Evolutionary conservation across 2,797 vertebrate species (phyloP).

Genomic region (Galagoides demidoff): DNA sequence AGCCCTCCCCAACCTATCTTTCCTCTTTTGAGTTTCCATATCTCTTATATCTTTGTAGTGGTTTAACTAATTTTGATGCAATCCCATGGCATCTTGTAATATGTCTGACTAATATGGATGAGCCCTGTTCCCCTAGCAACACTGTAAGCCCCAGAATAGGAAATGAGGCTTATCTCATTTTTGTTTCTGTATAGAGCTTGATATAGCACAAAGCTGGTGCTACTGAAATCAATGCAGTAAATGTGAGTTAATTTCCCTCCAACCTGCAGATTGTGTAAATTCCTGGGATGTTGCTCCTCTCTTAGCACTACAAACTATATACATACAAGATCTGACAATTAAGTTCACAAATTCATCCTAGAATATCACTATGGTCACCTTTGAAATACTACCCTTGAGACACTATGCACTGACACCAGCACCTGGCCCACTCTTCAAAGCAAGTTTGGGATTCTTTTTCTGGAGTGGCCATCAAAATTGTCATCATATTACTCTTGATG

Average conservation of each 20-base stretch:
- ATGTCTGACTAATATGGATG: conserved; percentile 55
- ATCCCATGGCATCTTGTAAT: conserved; percentile 37
- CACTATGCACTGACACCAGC: too few relatives aligned
- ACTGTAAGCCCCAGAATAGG: conserved; percentile 54
- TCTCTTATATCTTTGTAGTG: background rate
- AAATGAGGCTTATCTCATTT: conserved; percentile 59
- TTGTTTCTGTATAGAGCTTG: conserved; percentile 36
- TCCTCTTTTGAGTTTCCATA: background rate
- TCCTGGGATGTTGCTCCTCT: background rate
- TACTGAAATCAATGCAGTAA: conserved; percentile 33
- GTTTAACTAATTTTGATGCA: conserved; percentile 48
- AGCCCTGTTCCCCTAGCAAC: conserved; percentile 76
- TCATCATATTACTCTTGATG: too few relatives aligned
- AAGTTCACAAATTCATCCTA: too few relatives aligned
- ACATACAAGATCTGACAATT: too few relatives aligned
- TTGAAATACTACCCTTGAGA: too few relatives aligned
- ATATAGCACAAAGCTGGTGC: background rate
- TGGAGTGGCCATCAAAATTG: too few relatives aligned
- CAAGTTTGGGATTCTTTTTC: too few relatives aligned
- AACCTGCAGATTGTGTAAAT: background rate
- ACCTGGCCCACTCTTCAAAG: too few relatives aligned
- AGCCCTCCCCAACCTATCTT: background rate
- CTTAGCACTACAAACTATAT: background rate
- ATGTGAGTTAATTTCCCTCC: conserved; percentile 14
- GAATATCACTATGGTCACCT: too few relatives aligned